Base-by-base conservation (phyloP, 1,140 invertebrate genomes). In the Nephotettix cincticeps region DNA sequence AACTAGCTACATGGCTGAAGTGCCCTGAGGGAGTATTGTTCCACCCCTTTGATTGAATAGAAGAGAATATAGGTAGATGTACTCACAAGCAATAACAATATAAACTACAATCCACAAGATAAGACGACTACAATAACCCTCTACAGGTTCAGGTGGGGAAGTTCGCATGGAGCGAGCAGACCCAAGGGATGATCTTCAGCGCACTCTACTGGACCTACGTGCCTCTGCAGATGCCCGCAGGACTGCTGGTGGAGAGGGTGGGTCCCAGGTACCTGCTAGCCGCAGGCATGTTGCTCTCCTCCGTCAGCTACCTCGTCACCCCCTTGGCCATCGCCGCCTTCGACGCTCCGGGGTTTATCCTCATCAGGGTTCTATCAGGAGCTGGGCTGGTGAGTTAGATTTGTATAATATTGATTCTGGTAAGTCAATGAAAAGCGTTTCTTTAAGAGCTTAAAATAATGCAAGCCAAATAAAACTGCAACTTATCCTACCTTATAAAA, bases 201-300 rank as follows among this genome's bases (percentile, higher is more conserved):
- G 82, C 84, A 1, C 88, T 87, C 77, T 88, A 86, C 80, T 85
- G 83, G 81, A 87, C 87, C 11, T 88, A 88, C 75, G 79, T 83
- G 13, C 6, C 82, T 13, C 86, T 86, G 56, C 88, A 89, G 75
- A 79, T 89, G 0, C 86, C 86, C 0, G 85, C 83, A 11, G 87
- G 87, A 0, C 73, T 85, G 1, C 54, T 87, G 2, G 80, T 85
- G 0, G 85, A 86, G 72, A 79, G 79, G 51, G 84, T 84, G 47
- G 86, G 86, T 4, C 84, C 84, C 1, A 87, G 88, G 73, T 61
- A 61, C 27, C 13, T 88, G 0, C 77, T 90, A 29, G 81, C 84
- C 13, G 69, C 79, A 0, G 76, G 81, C 0, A 75, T 84, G 23
- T 61, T 86, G 0, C 67, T 81, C 0, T 85, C 82, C 17, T 82